These are phyloP conservation scores for Phoeniculus purpureus DNA, from an alignment of 2,797 vertebrate genomes.

Conservation along the genomic window DNA sequence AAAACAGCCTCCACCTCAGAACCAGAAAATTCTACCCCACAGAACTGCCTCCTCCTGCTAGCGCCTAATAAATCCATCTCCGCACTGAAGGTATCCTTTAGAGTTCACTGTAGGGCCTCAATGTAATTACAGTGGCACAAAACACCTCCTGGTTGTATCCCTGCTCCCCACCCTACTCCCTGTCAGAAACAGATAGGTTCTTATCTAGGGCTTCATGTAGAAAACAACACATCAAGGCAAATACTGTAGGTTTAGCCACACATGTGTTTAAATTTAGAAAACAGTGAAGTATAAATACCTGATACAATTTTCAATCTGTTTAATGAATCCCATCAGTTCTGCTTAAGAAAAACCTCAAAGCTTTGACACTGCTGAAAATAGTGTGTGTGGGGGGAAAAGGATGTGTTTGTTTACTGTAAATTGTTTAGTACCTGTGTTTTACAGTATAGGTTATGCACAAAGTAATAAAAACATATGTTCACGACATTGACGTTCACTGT, in stretches of 20 bases:
- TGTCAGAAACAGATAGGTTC: background rate
- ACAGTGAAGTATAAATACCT: too few relatives aligned
- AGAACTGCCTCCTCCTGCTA: background rate
- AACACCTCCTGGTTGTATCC: background rate
- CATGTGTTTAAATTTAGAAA: too few relatives aligned
- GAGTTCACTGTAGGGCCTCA: background rate
- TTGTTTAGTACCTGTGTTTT: slow-evolving; percentile 77
- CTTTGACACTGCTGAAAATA: slow-evolving; percentile 72
- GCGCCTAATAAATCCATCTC: background rate
- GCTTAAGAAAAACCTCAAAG: slow-evolving; percentile 77
- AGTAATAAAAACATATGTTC: slow-evolving; percentile 68
- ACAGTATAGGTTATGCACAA: slow-evolving; percentile 68
- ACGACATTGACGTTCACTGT: slow-evolving; percentile 46
- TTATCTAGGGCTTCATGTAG: background rate
- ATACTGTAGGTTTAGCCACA: background rate
- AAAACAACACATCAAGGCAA: background rate
- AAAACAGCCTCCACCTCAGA: background rate
- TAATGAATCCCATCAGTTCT: slow-evolving; percentile 7
- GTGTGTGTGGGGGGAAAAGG: slow-evolving; percentile 55
- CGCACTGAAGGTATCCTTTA: background rate
- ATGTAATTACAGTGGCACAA: background rate
- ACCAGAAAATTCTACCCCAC: background rate
- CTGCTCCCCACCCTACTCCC: background rate
- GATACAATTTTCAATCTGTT: background rate
- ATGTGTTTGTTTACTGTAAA: slow-evolving; percentile 79